Conservation (phyloP, 2,113 vertebrate species). For the Felis chaus region DNA sequence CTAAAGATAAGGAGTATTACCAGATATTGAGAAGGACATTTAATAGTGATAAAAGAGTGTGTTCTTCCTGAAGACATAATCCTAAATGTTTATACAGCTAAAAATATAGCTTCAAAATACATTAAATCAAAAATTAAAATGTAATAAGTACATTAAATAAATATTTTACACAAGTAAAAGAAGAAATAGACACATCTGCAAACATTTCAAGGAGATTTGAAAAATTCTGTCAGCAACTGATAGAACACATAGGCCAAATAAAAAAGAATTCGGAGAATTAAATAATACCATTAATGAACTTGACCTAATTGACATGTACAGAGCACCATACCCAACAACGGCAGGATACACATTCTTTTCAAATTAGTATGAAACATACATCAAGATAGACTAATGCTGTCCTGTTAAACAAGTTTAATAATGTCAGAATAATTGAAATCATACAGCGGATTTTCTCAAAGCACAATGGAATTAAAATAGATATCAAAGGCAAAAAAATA, state of each 20-base stretch:
- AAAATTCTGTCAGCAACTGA: not conserved
- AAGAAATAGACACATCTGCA: not conserved
- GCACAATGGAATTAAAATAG: not conserved
- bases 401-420: not conserved
- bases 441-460: not conserved
- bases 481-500: not conserved
- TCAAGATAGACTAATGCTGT: not conserved
- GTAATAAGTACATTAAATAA: not conserved
- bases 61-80: not conserved
- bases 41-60: not conserved
- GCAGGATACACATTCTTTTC: no score
- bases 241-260: not conserved
- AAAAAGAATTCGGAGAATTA: not conserved
- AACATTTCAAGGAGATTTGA: not conserved
- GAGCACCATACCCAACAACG: not conserved
- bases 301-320: not conserved
- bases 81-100: not conserved
- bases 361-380: not conserved
- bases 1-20: not conserved
- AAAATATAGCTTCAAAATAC: not conserved
- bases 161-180: not conserved
- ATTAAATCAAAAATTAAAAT: not conserved
- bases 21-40: not conserved
- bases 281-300: not conserved
- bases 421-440: not conserved